Conservation (phyloP, 2,888 invertebrate species). For the Drosophila kanekoi region DNA sequence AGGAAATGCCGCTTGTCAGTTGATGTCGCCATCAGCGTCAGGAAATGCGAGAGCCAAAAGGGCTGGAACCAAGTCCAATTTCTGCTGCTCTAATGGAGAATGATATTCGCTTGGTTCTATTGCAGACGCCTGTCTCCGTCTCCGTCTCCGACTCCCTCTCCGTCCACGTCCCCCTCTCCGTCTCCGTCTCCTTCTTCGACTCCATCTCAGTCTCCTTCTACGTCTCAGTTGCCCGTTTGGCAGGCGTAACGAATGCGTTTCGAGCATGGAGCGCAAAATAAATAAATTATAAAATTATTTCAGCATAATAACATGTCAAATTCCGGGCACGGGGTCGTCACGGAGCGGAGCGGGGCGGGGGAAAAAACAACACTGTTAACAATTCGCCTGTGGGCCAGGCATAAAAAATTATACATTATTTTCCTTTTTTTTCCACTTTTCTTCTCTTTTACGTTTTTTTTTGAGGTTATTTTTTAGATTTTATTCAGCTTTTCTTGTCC, state of each 20-base stretch:
- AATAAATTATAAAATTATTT: constrained; percentile 85
- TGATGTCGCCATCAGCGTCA: constrained; percentile 62
- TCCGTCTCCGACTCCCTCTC: no score
- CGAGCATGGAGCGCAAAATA: constrained; percentile 63
- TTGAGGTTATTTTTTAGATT: constrained; percentile 74
- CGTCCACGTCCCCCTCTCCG: no score
- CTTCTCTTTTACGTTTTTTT: constrained; percentile 19
- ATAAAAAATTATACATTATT: constrained; percentile 67
- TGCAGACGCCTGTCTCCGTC: constrained; percentile 41
- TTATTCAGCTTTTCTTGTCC: constrained; percentile 56
- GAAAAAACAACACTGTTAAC: constrained; percentile 69
- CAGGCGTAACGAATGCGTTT: constrained; percentile 65
- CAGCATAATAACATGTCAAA: constrained; percentile 84
- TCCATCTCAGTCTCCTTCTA: no score
- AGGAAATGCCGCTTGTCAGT: constrained; percentile 70
- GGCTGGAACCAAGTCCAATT: constrained; percentile 37
- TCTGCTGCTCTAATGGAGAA: constrained; percentile 14
- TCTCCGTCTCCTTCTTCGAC: not conserved
- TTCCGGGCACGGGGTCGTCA: constrained; percentile 31
- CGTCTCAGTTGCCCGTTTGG: constrained; percentile 34
- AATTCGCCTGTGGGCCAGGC: constrained; percentile 52
- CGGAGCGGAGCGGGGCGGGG: constrained; percentile 23
- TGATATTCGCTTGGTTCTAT: constrained; percentile 21
- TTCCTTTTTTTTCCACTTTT: not conserved
- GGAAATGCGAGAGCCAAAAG: constrained; percentile 48